These are phyloP conservation scores for Drosophila pallidifrons DNA, from an alignment of 1,140 invertebrate genomes.

Conservation along the genomic window DNA sequence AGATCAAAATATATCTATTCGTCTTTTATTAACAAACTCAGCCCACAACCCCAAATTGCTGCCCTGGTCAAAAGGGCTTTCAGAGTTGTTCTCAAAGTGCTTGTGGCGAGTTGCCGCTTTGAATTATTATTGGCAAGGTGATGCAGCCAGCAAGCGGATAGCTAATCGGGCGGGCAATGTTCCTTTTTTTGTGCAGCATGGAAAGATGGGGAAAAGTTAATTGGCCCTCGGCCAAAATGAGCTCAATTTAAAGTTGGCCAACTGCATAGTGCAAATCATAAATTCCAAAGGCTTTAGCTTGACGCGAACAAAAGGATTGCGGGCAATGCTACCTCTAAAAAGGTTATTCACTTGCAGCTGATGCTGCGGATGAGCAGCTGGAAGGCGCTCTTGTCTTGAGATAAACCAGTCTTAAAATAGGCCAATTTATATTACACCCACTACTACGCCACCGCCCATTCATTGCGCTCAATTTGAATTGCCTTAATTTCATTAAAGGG, in stretches of 20 bases:
- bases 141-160: constrained; percentile 1
- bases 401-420: constrained; percentile 12
- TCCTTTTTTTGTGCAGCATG: neutral
- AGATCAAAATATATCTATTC: too few species aligned
- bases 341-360: constrained; percentile 2
- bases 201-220: constrained; percentile 27
- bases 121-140: constrained; percentile 22
- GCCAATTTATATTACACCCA: constrained; percentile 21
- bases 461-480: constrained; percentile 14
- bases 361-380: neutral
- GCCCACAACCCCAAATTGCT: neutral
- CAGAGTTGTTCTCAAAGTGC: constrained; percentile 1
- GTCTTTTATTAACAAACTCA: neutral
- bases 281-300: constrained; percentile 21
- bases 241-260: constrained; percentile 36
- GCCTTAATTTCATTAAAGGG: constrained; percentile 33
- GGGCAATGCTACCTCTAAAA: neutral
- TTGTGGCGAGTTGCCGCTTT: constrained; percentile 14
- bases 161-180: constrained; percentile 31
- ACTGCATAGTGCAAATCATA: constrained; percentile 29
- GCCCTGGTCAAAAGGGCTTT: neutral
- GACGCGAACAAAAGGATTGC: neutral
- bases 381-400: neutral
- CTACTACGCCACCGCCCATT: constrained; percentile 11
- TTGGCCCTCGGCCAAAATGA: constrained; percentile 42